Conservation (phyloP, 2,888 invertebrate genomes). For the Meiosimyza platycephala region DNA sequence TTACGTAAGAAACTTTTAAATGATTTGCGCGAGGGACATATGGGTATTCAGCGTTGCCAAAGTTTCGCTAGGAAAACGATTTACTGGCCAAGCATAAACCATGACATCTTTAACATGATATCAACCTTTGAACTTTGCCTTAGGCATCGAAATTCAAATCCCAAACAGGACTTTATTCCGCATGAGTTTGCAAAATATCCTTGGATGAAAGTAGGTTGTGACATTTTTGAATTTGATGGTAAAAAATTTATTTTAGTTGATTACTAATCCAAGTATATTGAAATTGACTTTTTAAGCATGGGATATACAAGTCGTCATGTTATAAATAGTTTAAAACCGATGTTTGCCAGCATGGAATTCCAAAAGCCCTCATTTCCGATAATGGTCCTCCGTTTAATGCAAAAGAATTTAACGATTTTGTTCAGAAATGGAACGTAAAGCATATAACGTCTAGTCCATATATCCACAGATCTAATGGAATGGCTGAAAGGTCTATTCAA, state of each 20-base stretch:
- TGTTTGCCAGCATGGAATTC: not conserved
- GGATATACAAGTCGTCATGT: slow-evolving; percentile 29
- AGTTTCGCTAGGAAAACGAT: not conserved
- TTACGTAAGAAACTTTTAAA: too few relatives aligned
- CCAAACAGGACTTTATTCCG: slow-evolving; percentile 21
- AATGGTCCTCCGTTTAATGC: not conserved
- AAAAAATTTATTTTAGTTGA: slow-evolving; percentile 10
- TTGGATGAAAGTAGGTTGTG: slow-evolving; percentile 40
- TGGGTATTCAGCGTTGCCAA: slow-evolving; percentile 37
- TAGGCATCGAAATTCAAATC: too few relatives aligned
- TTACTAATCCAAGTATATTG: slow-evolving; percentile 33
- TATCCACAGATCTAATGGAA: slow-evolving; percentile 44
- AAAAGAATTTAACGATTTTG: slow-evolving; percentile 7
- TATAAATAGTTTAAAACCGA: slow-evolving; percentile 17
- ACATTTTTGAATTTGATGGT: slow-evolving; percentile 31
- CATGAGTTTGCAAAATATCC: too few relatives aligned
- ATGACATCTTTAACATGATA: too few relatives aligned
- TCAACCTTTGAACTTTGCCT: too few relatives aligned
- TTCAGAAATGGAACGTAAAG: slow-evolving; percentile 39
- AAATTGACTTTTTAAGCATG: slow-evolving; percentile 31
- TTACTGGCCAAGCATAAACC: too few relatives aligned
- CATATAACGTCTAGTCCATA: slow-evolving; percentile 43
- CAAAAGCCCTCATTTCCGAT: too few relatives aligned
- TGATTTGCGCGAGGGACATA: not conserved
- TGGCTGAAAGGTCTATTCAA: slow-evolving; percentile 43